Base-by-base conservation (phyloP, 2,888 invertebrate species). In the Drosophila yooni region DNA sequence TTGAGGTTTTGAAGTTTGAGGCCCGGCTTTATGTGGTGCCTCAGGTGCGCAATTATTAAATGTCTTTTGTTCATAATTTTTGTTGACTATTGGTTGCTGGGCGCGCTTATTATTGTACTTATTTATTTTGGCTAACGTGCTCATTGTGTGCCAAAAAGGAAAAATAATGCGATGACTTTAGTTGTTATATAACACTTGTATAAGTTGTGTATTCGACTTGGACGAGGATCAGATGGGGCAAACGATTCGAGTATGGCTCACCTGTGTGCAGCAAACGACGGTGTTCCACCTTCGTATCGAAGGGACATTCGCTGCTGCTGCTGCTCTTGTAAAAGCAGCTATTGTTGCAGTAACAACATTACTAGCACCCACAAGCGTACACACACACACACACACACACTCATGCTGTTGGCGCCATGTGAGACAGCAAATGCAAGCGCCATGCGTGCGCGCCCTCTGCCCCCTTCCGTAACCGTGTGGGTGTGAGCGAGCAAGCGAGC, bases 271-370 rank as follows among this genome's bases (percentile, higher is more conserved):
- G 53, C 36, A 25, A 36, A n/a, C 67, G 70, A 68, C 51, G 66
- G 51, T 53, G 60, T 36, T 58, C 52, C 52, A 69, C 64, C 69
- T 75, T 79, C 74, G 74, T 71, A 29, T n/a, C 61, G 75, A 77
- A 73, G 71, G 75, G 60, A 75, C 70, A 48, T 31, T 50, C 63
- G 63, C 66, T 66, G 60, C 66, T 58, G 56, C 59, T 70, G 58
- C 60, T 58, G 68, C 56, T 69, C 50, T 76, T 87, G 89, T 79
- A 75, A 81, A 65, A 58, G 62, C 70, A 36, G 70, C 82, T 78
- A 81, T 86, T 90, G 89, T 84, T 88, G 88, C 88, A 88, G 81
- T 89, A 90, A 90, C 87, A 83, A 76, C 76, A 90, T 89, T 88
- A 89, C 90, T 79, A 74, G 71, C 82, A 76, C 79, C 74, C 81